These are phyloP conservation scores for Struthidea cinerea DNA, from an alignment of 2,113 vertebrate species.

Conservation along the genomic window DNA sequence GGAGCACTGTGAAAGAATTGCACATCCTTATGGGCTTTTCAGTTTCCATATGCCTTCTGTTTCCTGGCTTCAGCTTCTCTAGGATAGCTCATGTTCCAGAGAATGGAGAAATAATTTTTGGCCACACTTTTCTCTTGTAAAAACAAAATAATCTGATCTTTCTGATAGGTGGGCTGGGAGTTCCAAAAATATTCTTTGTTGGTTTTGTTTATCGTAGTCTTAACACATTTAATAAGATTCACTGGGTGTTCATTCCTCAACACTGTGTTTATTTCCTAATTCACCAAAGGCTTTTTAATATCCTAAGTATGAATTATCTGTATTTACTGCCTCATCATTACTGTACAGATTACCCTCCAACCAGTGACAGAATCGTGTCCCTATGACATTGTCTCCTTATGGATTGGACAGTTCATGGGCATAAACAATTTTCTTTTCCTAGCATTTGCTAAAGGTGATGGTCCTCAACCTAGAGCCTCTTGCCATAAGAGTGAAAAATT, in stretches of 20 bases:
- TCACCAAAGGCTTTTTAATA: background rate
- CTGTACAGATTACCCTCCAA: background rate
- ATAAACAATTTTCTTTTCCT: background rate
- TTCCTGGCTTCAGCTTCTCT: background rate
- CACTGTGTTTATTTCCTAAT: background rate
- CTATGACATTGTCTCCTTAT: background rate
- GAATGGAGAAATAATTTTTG: background rate
- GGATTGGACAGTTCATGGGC: background rate
- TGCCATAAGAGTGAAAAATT: background rate
- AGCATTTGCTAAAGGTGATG: background rate
- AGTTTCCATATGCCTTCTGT: background rate
- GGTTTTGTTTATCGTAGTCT: background rate
- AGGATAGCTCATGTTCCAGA: background rate
- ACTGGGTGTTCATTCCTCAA: background rate
- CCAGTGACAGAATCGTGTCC: background rate
- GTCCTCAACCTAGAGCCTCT: background rate
- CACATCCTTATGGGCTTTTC: background rate
- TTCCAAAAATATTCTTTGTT: background rate
- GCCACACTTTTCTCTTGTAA: background rate
- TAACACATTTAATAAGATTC: background rate
- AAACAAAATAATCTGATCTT: background rate
- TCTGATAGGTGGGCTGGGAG: background rate
- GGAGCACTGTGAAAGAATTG: background rate
- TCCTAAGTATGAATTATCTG: background rate
- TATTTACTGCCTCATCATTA: background rate